Percentiles rank a stretch among this genome's conserved stretches.
Conservation (phyloP, 1,140 invertebrate genomes). For the Heliothis virescens region DNA sequence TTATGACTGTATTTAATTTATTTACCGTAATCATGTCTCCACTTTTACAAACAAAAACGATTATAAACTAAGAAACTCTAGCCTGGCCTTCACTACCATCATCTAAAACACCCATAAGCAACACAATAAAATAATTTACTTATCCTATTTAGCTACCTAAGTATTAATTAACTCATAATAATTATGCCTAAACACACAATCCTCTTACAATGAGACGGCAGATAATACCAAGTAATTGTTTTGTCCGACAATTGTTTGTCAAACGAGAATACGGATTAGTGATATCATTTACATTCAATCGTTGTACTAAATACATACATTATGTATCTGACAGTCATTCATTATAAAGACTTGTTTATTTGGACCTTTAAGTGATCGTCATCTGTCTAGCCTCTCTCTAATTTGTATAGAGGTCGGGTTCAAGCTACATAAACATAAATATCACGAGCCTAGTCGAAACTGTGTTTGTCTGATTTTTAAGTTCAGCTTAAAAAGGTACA, state of each 20-base stretch:
- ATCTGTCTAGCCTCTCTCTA: neutral
- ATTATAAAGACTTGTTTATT: neutral
- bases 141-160: neutral
- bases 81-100: too few species aligned
- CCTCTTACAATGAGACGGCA: neutral
- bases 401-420: neutral
- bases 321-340: conserved; percentile 19
- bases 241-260: neutral
- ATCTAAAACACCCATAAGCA: too few species aligned
- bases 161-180: conserved; percentile 9
- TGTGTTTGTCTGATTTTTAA: too few species aligned
- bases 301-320: conserved; percentile 24
- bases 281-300: conserved; percentile 10
- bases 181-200: neutral
- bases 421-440: neutral
- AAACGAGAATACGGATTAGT: neutral
- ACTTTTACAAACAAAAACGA: too few species aligned
- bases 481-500: too few species aligned
- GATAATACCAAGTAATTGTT: conserved; percentile 11
- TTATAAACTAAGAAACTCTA: too few species aligned
- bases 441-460: too few species aligned
- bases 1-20: too few species aligned
- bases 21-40: too few species aligned
- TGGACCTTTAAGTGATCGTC: neutral
- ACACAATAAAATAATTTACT: neutral